Evolutionary conservation across 2,797 vertebrate genomes (phyloP).

Genomic region (Rhabdophis nuchalis): DNA sequence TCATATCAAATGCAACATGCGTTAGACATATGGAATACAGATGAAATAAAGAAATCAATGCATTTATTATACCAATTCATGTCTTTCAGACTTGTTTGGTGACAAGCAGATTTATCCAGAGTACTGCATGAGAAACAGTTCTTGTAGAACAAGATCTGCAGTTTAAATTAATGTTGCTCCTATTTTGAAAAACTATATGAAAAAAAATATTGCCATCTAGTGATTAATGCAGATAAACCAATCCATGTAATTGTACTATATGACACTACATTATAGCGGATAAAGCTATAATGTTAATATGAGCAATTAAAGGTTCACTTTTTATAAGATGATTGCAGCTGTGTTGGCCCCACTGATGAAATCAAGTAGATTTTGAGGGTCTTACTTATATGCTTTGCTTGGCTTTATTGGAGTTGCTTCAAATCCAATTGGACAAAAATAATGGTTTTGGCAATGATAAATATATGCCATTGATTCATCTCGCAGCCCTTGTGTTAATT

Average conservation of each 20-base stretch:
- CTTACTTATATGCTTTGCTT: conserved; percentile 90
- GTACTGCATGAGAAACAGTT: not conserved
- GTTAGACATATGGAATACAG: not conserved
- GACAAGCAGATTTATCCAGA: not conserved
- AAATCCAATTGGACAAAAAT: conserved; percentile 97
- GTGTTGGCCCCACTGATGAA: not conserved
- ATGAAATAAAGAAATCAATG: not conserved
- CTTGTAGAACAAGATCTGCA: not conserved
- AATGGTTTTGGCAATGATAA: conserved; percentile 99
- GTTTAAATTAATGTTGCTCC: not conserved
- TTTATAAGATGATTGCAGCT: not conserved
- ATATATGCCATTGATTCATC: conserved; percentile 95
- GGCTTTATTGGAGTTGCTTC: conserved; percentile 95
- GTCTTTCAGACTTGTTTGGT: not conserved
- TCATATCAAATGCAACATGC: not conserved
- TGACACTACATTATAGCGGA: not conserved
- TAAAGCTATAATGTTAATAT: not conserved
- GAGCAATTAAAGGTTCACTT: not conserved
- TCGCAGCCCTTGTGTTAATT: conserved; percentile 88
- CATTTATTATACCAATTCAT: not conserved
- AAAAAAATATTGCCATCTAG: not conserved
- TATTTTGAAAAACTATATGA: not conserved
- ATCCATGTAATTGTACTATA: not conserved
- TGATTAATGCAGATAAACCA: not conserved
- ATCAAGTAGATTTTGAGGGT: not conserved